Conservation (phyloP, 2,797 vertebrate genomes). For the Clarias pachynema region DNA sequence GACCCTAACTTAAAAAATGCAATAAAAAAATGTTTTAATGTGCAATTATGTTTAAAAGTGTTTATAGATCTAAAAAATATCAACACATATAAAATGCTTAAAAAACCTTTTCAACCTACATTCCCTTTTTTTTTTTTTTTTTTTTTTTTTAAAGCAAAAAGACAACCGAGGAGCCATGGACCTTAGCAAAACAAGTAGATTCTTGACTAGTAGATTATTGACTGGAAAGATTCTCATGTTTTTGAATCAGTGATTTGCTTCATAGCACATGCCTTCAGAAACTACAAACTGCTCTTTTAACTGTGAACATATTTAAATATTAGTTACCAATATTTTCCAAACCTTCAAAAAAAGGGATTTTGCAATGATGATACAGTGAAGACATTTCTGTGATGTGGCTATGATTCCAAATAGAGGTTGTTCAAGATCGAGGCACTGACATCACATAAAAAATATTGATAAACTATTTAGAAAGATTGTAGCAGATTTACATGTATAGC, state of each 20-base stretch:
- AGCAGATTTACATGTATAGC: neutral
- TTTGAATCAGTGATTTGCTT: neutral
- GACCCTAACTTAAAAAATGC: neutral
- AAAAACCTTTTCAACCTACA: neutral
- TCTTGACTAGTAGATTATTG: no score
- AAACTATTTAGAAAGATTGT: neutral
- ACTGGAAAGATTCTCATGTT: neutral
- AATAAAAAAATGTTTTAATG: neutral
- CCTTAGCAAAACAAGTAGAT: neutral
- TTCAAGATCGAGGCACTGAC: neutral
- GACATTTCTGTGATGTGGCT: neutral
- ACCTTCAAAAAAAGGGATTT: no score
- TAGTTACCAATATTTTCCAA: neutral
- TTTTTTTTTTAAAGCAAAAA: neutral
- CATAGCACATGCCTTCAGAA: neutral
- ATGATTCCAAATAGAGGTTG: neutral
- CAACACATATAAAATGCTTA: neutral
- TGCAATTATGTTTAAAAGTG: neutral
- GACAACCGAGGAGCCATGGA: neutral
- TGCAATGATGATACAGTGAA: neutral
- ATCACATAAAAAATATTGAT: neutral
- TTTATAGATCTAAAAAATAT: neutral
- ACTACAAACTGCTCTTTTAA: neutral
- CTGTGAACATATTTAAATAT: no score
- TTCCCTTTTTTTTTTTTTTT: neutral